Evolutionary conservation across 2,888 invertebrate species (phyloP).

Genomic region (Caenorhabditis sp.): DNA sequence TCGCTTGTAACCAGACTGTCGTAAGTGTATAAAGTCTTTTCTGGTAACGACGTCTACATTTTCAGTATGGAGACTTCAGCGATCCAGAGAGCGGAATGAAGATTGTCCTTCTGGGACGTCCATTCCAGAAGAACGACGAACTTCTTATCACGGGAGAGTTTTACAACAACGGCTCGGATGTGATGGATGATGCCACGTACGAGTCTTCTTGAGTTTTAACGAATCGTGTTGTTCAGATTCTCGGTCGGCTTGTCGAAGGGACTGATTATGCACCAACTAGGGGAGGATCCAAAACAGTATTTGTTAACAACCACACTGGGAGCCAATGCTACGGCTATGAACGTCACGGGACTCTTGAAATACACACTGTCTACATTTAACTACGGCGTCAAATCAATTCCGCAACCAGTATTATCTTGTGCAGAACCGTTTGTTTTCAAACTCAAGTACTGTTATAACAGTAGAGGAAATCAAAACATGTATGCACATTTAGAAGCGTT

Average conservation of each 20-base stretch:
- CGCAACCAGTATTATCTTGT: too few relatives aligned
- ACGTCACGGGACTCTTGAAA: neutral
- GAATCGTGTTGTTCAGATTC: slow-evolving; percentile 8
- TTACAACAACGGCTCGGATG: slow-evolving; percentile 41
- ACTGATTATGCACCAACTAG: slow-evolving; percentile 34
- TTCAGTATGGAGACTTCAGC: slow-evolving; percentile 47
- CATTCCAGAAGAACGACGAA: slow-evolving; percentile 41
- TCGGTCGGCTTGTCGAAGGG: slow-evolving; percentile 20
- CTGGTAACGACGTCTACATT: too few relatives aligned
- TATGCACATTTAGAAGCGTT: slow-evolving; percentile 11
- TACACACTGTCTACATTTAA: too few relatives aligned
- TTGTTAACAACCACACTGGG: slow-evolving; percentile 5
- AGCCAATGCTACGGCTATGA: slow-evolving; percentile 5
- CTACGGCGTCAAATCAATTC: too few relatives aligned
- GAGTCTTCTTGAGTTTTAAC: neutral
- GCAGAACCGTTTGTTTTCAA: slow-evolving; percentile 19
- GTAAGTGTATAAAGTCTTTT: neutral
- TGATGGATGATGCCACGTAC: slow-evolving; percentile 22
- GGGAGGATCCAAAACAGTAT: slow-evolving; percentile 20
- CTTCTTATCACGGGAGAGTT: slow-evolving; percentile 22
- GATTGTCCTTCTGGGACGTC: slow-evolving; percentile 35
- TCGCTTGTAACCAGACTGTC: slow-evolving; percentile 40
- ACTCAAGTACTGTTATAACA: slow-evolving; percentile 8
- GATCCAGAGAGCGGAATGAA: slow-evolving; percentile 31
- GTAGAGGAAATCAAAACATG: neutral